Evolutionary conservation across 2,113 vertebrate species (phyloP).

Genomic region (Aegypius monachus): DNA sequence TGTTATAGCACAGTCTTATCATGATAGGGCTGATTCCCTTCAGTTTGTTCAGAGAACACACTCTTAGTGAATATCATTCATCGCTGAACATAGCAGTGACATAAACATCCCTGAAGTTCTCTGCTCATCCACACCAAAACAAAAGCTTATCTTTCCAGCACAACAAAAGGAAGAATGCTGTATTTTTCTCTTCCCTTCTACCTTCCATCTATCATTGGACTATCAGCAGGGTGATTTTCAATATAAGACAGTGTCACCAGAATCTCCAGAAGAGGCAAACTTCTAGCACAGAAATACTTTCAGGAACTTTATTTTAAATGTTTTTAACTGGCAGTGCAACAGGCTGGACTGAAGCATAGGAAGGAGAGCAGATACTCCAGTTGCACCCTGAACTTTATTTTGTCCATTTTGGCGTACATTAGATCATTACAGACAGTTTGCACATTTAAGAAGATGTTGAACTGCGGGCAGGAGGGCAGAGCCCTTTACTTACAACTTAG

Average conservation of each 20-base stretch:
- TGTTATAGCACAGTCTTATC: background rate
- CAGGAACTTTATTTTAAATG: background rate
- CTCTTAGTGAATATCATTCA: background rate
- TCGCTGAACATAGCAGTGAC: accelerated
- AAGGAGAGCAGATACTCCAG: background rate
- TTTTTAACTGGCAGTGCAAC: background rate
- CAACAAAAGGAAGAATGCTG: background rate
- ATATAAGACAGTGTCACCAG: background rate
- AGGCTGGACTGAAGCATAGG: background rate
- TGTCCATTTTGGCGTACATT: background rate
- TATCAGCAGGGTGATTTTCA: background rate
- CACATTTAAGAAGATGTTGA: background rate
- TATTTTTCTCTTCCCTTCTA: background rate
- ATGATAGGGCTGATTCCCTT: background rate
- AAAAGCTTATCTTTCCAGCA: background rate
- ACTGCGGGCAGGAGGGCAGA: background rate
- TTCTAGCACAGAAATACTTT: background rate
- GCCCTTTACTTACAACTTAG: background rate
- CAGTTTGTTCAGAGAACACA: background rate
- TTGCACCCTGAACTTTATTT: background rate
- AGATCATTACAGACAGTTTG: background rate
- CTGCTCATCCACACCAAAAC: background rate
- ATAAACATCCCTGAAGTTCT: background rate
- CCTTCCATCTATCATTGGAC: background rate
- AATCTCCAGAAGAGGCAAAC: background rate